A percentile compares a stretch with the other conserved stretches of the same genome.
Conservation (phyloP, 1,140 invertebrate species). For the Lethrus apterus region DNA sequence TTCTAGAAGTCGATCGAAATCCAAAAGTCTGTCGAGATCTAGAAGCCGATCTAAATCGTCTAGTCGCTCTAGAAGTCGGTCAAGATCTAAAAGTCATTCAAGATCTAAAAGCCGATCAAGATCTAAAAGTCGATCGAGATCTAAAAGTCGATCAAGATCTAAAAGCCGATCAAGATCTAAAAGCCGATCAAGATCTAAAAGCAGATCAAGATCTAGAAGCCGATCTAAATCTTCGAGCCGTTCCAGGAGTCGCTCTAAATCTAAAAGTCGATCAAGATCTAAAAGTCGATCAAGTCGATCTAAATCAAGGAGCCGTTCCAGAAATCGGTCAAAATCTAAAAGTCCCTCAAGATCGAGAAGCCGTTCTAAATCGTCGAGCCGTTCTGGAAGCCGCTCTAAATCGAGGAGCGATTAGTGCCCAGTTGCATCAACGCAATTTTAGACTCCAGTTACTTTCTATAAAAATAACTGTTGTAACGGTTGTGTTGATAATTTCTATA, state of each 20-base stretch:
- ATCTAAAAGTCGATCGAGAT: slow-evolving; percentile 35
- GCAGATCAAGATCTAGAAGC: slow-evolving; percentile 42
- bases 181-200: slow-evolving; percentile 43
- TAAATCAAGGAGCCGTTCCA: no score
- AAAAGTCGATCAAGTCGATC: slow-evolving; percentile 1
- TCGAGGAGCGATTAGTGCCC: no score
- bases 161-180: slow-evolving; percentile 38
- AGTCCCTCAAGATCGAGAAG: slow-evolving; percentile 10
- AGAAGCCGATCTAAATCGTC: slow-evolving; percentile 24
- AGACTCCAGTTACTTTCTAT: no score
- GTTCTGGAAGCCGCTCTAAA: slow-evolving; percentile 41
- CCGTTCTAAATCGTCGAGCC: slow-evolving; percentile 42
- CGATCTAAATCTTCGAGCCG: slow-evolving; percentile 43
- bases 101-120: slow-evolving; percentile 26
- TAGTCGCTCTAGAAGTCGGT: slow-evolving; percentile 35
- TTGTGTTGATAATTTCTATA: no score
- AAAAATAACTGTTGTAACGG: no score
- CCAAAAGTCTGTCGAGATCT: slow-evolving; percentile 26
- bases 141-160: slow-evolving; percentile 35
- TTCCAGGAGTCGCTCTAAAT: slow-evolving; percentile 41
- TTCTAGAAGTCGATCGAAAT: slow-evolving; percentile 32
- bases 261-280: slow-evolving; percentile 37
- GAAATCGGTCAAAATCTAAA: no score
- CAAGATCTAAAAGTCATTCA: slow-evolving; percentile 34
- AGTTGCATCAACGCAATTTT: no score